These are phyloP conservation scores for Oreohelix idahoensis DNA, from an alignment of 1,140 invertebrate genomes.

Conservation along the genomic window DNA sequence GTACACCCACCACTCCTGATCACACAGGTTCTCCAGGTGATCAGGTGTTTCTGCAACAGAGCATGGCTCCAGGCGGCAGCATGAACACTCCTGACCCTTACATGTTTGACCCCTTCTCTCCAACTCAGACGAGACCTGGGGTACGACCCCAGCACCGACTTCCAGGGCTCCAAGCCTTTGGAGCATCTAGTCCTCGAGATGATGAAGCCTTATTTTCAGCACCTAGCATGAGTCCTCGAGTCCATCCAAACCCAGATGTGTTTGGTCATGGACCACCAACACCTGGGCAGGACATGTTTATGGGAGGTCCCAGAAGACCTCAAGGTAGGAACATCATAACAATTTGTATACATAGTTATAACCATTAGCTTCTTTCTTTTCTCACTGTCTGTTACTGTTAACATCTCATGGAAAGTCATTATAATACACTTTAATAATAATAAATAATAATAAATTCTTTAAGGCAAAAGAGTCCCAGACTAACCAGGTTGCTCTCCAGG, in stretches of 20 bases:
- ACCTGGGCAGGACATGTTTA: slow-evolving; percentile 32
- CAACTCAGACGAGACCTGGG: background rate
- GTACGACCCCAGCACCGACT: slow-evolving; percentile 30
- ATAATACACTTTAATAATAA: no score
- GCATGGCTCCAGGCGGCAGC: background rate
- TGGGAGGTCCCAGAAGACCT: slow-evolving; percentile 17
- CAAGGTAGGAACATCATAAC: background rate
- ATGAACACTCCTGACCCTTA: slow-evolving; percentile 36
- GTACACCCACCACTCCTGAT: slow-evolving; percentile 32
- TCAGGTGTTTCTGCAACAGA: slow-evolving; percentile 5
- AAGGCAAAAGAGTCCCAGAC: no score
- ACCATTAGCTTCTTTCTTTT: no score
- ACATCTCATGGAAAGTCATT: no score
- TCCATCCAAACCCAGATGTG: slow-evolving; percentile 16
- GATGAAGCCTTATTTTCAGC: slow-evolving; percentile 22
- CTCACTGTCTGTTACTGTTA: no score
- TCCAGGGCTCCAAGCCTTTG: slow-evolving; percentile 39
- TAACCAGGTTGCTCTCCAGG: no score
- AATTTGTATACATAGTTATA: background rate
- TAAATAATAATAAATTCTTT: no score
- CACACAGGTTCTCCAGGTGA: background rate
- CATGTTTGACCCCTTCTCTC: slow-evolving; percentile 41
- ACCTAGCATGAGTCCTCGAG: slow-evolving; percentile 19
- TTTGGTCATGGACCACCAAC: slow-evolving; percentile 13
- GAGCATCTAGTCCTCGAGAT: slow-evolving; percentile 32